Evolutionary conservation across 2,113 vertebrate genomes (phyloP).

Genomic region (Hoplias malabaricus): DNA sequence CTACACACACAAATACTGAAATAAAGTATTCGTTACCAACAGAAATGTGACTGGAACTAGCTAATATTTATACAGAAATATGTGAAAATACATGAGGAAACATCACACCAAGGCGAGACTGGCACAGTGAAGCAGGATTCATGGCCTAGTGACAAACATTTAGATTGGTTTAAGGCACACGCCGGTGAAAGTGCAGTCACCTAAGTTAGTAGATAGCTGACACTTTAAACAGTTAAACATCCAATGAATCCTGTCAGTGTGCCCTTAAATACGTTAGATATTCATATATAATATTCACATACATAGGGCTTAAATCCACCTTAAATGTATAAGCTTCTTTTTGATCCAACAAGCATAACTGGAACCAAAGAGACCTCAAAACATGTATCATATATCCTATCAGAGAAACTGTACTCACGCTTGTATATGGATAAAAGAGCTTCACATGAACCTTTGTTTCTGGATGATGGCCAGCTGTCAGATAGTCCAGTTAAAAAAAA

Average conservation of each 20-base stretch:
- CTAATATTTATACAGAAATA: neutral
- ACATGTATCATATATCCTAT: too few species aligned
- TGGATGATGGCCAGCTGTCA: too few species aligned
- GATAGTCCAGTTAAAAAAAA: conserved; percentile 11
- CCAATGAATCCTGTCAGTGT: neutral
- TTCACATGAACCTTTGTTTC: neutral
- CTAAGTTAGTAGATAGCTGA: neutral
- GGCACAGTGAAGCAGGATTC: neutral
- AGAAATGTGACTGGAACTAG: neutral
- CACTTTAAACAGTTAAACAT: neutral
- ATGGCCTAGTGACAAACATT: neutral
- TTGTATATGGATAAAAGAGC: too few species aligned
- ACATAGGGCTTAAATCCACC: too few species aligned
- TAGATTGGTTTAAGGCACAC: neutral
- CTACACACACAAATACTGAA: conserved; percentile 30
- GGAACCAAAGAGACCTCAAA: too few species aligned
- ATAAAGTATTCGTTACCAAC: too few species aligned
- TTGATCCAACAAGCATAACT: too few species aligned
- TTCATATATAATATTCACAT: too few species aligned
- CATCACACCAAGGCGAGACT: neutral
- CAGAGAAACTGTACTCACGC: too few species aligned
- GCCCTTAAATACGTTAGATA: neutral
- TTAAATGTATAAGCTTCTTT: too few species aligned
- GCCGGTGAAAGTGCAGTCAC: neutral
- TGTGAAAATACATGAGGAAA: conserved; percentile 25